Evolutionary conservation across 2,797 vertebrate genomes (phyloP).

Genomic region (Enteromius radiatus): DNA sequence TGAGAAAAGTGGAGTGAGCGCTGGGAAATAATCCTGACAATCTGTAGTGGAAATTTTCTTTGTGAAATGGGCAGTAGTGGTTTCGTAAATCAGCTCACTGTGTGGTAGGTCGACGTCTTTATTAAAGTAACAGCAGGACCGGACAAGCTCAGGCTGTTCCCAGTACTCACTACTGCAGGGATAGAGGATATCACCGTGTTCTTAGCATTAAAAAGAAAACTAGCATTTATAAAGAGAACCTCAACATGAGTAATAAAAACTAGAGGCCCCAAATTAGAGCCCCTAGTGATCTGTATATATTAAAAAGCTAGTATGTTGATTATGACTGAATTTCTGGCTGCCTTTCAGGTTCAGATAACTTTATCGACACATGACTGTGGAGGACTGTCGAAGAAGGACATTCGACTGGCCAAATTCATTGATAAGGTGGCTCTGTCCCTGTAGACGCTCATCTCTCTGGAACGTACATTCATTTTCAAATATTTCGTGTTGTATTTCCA

Average conservation of each 20-base stretch:
- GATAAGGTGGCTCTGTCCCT: constrained; percentile 81
- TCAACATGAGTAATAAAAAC: not conserved
- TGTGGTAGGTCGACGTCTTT: constrained; percentile 9
- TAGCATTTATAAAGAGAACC: not conserved
- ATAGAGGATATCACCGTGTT: not conserved
- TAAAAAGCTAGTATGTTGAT: not conserved
- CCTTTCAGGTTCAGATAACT: constrained; percentile 90
- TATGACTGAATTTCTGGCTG: not conserved
- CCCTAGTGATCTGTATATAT: not conserved
- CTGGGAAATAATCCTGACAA: constrained; percentile 63
- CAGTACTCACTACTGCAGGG: not conserved
- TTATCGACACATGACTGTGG: constrained; percentile 91
- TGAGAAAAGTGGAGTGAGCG: constrained; percentile 39
- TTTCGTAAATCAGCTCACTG: constrained; percentile 71
- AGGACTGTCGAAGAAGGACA: constrained; percentile 87
- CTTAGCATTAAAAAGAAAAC: not conserved
- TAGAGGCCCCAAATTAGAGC: not conserved
- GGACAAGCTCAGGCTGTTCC: not conserved
- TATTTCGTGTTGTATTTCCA: not conserved
- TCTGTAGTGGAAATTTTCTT: constrained; percentile 67
- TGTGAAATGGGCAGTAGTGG: constrained; percentile 65
- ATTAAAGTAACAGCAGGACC: not conserved
- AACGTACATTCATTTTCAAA: not conserved
- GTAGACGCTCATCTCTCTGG: constrained; percentile 50
- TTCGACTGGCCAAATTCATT: constrained; percentile 93